Conservation (phyloP, 2,888 invertebrate genomes). For the Lasioglossum pauxillum region DNA sequence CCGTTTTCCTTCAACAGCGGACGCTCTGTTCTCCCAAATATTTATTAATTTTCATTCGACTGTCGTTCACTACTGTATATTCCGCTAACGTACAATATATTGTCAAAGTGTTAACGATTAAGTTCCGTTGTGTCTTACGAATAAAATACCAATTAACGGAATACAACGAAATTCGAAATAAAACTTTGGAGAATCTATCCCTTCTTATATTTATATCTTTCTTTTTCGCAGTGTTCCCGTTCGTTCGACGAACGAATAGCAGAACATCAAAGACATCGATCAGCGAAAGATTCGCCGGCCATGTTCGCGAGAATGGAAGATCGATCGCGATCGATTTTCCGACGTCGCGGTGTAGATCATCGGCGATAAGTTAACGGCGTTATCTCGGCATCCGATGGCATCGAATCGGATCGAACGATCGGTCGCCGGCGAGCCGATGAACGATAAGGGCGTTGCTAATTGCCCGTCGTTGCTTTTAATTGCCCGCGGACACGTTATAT, state of each 20-base stretch:
- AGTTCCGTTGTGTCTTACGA: too few relatives aligned
- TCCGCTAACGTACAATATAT: too few relatives aligned
- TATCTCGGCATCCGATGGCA: conserved; percentile 26
- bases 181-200: too few relatives aligned
- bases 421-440: conserved; percentile 38
- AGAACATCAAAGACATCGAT: not conserved
- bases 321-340: conserved; percentile 33
- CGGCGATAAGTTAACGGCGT: conserved; percentile 34
- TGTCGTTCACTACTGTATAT: too few relatives aligned
- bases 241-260: not conserved
- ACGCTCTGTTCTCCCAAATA: too few relatives aligned
- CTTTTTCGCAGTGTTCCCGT: not conserved
- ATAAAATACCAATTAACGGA: too few relatives aligned
- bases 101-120: too few relatives aligned
- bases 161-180: too few relatives aligned
- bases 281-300: not conserved
- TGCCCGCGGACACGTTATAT: conserved; percentile 50
- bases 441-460: conserved; percentile 58
- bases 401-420: conserved; percentile 30
- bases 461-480: conserved; percentile 54
- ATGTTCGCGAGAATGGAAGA: not conserved
- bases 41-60: too few relatives aligned
- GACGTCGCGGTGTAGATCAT: conserved; percentile 20
- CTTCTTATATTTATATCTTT: not conserved
- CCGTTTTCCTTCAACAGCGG: too few relatives aligned